Evolutionary conservation across 1,140 invertebrate species (phyloP), one percentile per base, ranked within the genome.

Genomic region (Leptopilina clavipes): DNA sequence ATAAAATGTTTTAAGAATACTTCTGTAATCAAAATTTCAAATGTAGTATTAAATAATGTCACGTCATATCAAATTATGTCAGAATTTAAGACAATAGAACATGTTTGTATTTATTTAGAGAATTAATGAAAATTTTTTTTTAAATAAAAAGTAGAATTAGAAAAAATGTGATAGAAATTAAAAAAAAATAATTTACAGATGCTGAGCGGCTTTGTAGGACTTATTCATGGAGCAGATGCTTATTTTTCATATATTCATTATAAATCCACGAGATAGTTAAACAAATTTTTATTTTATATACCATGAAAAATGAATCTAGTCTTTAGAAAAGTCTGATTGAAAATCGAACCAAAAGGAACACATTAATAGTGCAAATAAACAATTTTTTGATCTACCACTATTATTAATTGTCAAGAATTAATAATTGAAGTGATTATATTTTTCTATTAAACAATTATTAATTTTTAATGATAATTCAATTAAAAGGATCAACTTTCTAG

Each of bases 221-320:
- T 95, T 14, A 81, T 95, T 0, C 94, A 96, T 85, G 94, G 93
- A 0, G 91, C 93, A 1, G 95, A 96, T 84, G 93, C 93, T 1
- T 95, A 94, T 87, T 91, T 94, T 78, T 93, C 94, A 0, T 95
- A 72, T 45, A 44, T 72, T 40, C 75, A 76, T 43, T 76, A 65
- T 45, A 52, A 56, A 12, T 45, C 31, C n/a, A 72, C 19, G 10
- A 22, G 43, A 72, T 48, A 12, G 25, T 45, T 52, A 11, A n/a
- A 48, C 3, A 14, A 3, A 25, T 59, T 31, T 31, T 6, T 37
- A 5, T n/a, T 65, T n/a, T 65, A n/a, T 65, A n/a, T 31, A 31
- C 1, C 5, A 31, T 31, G 9, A 25, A 31, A 31, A 65, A 37
- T 3, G 25, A 65, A 65, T 65, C 59, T 65, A 65, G 22, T 65